Percentiles rank a stretch among this genome's conserved stretches.
These are phyloP conservation scores for Rafetus swinhoei DNA, from an alignment of 2,113 vertebrate genomes.

Conservation along the genomic window DNA sequence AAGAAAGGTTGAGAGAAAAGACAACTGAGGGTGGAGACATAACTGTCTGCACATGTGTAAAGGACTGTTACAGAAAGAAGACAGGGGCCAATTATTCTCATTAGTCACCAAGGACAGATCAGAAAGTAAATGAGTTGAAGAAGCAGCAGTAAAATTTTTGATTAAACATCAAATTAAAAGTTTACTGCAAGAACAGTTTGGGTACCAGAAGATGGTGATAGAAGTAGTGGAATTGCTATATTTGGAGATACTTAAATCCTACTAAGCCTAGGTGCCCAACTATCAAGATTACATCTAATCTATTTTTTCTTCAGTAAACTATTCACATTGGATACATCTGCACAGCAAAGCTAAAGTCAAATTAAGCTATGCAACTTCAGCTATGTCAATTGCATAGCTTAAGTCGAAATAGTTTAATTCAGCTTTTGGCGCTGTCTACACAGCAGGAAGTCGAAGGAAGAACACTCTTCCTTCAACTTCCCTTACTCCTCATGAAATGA, in stretches of 20 bases:
- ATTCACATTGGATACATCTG: neutral
- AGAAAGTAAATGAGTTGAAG: conserved; percentile 56
- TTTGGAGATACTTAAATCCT: conserved; percentile 41
- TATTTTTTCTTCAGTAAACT: conserved; percentile 14
- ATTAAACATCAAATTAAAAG: conserved; percentile 58
- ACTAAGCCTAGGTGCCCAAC: conserved; percentile 25
- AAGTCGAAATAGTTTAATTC: too few species aligned
- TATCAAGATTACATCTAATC: conserved; percentile 22
- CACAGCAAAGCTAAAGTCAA: too few species aligned
- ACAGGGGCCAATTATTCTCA: conserved; percentile 64
- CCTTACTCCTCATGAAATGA: too few species aligned
- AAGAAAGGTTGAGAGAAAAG: conserved; percentile 43
- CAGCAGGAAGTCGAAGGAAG: too few species aligned
- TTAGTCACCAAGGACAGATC: conserved; percentile 59
- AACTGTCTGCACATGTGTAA: conserved; percentile 48
- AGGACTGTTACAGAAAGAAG: conserved; percentile 51
- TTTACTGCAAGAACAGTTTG: conserved; percentile 51
- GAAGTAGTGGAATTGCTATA: neutral
- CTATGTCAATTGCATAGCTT: too few species aligned
- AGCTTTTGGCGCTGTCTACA: too few species aligned
- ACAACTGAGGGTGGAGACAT: conserved; percentile 45
- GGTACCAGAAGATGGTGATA: conserved; percentile 40
- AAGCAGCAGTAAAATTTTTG: conserved; percentile 45
- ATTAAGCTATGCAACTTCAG: too few species aligned
- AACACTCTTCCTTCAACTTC: too few species aligned